Conservation (phyloP, 2,888 invertebrate species). For the Polyommatus icarus region DNA sequence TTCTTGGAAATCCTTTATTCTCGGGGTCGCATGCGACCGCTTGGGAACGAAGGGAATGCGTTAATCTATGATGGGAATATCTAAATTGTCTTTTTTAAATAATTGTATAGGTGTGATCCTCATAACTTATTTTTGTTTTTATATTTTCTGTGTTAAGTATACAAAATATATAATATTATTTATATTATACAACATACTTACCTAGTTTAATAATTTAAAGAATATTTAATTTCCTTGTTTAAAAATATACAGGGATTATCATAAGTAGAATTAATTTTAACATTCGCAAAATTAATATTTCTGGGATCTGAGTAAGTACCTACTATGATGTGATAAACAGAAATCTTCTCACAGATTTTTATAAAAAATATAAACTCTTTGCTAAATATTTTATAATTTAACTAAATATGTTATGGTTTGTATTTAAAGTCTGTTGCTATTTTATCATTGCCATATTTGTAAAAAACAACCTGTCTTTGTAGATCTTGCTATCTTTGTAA, state of each 20-base stretch:
- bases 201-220: neutral
- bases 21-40: too few species aligned
- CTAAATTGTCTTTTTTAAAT: too few species aligned
- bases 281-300: neutral
- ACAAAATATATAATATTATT: conserved; percentile 13
- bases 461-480: neutral
- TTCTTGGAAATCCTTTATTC: too few species aligned
- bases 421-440: conserved; percentile 10
- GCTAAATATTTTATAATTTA: neutral
- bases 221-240: neutral
- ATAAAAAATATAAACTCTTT: neutral
- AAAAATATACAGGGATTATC: neutral
- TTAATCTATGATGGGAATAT: too few species aligned
- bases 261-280: neutral
- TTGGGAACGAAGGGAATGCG: too few species aligned
- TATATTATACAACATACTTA: neutral
- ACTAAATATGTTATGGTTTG: conserved; percentile 19
- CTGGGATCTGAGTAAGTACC: neutral
- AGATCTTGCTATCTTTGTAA: neutral
- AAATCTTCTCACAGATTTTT: neutral
- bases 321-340: neutral
- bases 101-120: too few species aligned
- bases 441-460: neutral
- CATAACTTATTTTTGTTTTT: conserved; percentile 11
- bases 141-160: neutral